phyloP scores from a whole-genome alignment of 2,797 vertebrate species.

The Coendou prehensilis region DNA sequence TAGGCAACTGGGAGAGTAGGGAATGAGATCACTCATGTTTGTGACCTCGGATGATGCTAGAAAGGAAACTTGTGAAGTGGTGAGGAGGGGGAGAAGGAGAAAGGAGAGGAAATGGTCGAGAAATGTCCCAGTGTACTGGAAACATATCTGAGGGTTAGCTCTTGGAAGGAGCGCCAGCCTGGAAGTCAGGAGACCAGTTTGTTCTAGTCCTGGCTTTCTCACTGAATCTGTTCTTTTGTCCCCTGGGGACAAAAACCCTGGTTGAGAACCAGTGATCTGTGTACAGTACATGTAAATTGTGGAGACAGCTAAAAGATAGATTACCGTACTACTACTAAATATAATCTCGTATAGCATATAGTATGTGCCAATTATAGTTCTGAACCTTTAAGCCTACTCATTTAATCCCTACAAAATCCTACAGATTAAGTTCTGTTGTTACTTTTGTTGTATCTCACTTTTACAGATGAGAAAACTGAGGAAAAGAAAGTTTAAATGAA shows the following conservation, averaged over 20 bases:
- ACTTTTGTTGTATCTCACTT: not conserved
- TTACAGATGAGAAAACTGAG: conserved; percentile 26
- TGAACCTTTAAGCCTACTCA: conserved; percentile 33
- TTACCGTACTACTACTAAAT: not conserved
- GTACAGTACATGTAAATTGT: not conserved
- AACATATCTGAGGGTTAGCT: not conserved
- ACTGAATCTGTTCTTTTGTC: not conserved
- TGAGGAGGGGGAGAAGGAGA: not conserved
- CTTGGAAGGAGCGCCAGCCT: not conserved
- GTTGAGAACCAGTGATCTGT: conserved; percentile 12
- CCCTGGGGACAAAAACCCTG: not conserved
- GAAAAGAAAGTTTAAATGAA: conserved; percentile 36
- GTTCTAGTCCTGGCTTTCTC: not conserved
- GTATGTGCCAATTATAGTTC: not conserved
- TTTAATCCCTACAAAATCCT: conserved; percentile 38
- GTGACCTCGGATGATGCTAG: conserved; percentile 54
- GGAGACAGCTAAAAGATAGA: conserved; percentile 12
- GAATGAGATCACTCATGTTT: not conserved
- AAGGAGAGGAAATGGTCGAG: not conserved
- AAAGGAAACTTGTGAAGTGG: conserved; percentile 13
- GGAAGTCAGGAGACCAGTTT: not conserved
- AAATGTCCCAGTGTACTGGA: not conserved
- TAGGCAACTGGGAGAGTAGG: not conserved
- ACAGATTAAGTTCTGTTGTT: not conserved
- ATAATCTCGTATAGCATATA: not conserved